Evolutionary conservation across 2,797 vertebrate species (phyloP), one percentile per base, ranked within the genome.

Genomic region (Chanos chanos): DNA sequence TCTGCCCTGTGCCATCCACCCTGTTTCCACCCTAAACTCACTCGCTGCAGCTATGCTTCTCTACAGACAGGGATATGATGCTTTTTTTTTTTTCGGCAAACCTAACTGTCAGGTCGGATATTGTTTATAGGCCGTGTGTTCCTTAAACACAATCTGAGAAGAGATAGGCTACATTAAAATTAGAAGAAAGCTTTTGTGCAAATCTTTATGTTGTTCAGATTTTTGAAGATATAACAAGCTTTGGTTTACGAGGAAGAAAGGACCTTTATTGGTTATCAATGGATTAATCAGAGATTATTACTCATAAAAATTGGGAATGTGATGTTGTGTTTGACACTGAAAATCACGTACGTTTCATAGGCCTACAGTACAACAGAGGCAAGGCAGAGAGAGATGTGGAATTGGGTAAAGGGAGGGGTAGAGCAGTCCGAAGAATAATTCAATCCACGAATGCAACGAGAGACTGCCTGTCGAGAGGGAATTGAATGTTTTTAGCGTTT

Each of bases 401-500:
- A 55, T 39, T 37, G 30, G 51, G 60, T 5, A 16, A 40, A 52
- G 61, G 18, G 22, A 39, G 33, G 31, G 22, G 27, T 7, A 3
- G 43, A 39, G 54, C 22, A 30, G 34, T 64, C 31, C 16, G 64
- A 51, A 21, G 64, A 51, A 60, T 56, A 51, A 28, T 19, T 34
- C 36, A n/a, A 36, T 4, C 40, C 34, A 16, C n/a, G 7, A 4
- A 3, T 1, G 2, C 2, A 33, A n/a, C 10, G 21, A 7, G 21
- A 7, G 25, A 60, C 69, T 59, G 43, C 54, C 65, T 68, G 53
- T 62, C 71, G 54, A 63, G 49, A 59, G 16, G 31, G 47, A 65
- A 61, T 52, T 68, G 34, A 54, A 57, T 47, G 43, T 65, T 68
- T 70, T 52, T 57, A 31, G 41, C 47, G 16, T 66, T 67, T 56